These are phyloP conservation scores for Schrankia costaestrigalis DNA, from an alignment of 2,888 invertebrate species.

Conservation along the genomic window DNA sequence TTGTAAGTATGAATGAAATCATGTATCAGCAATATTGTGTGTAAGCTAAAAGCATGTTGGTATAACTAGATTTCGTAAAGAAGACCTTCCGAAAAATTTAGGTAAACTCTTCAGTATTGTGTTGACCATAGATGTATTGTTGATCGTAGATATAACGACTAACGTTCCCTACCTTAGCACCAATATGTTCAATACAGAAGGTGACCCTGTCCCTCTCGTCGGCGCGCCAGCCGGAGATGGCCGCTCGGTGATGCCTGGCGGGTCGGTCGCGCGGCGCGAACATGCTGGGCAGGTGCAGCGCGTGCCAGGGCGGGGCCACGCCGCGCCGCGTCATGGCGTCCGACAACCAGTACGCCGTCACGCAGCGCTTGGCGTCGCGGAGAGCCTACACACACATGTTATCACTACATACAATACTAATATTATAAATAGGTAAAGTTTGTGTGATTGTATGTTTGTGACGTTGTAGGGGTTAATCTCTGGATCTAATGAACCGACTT, in stretches of 20 bases:
- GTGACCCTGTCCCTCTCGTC: conserved; percentile 91
- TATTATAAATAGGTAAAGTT: no score
- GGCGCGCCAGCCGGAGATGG: conserved; percentile 93
- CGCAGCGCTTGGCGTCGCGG: conserved; percentile 85
- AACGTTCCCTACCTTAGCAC: conserved; percentile 84
- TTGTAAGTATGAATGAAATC: no score
- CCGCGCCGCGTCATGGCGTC: conserved; percentile 93
- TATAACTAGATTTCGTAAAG: no score
- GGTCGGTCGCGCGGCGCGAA: conserved; percentile 85
- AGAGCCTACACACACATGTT: conserved; percentile 75
- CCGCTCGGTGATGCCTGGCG: conserved; percentile 88
- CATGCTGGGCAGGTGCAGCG: conserved; percentile 93
- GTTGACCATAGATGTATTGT: neutral
- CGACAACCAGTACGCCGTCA: conserved; percentile 94
- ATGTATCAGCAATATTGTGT: no score
- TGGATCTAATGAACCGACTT: no score
- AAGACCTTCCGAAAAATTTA: no score
- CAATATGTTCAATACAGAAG: conserved; percentile 91
- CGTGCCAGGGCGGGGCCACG: conserved; percentile 95
- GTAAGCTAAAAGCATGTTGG: no score
- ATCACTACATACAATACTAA: no score
- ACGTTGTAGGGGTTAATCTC: no score
- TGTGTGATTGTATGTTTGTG: no score
- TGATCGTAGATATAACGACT: neutral
- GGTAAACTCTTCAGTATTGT: no score